Conservation (phyloP, 2,888 invertebrate genomes). For the Chrysolina haemoptera region DNA sequence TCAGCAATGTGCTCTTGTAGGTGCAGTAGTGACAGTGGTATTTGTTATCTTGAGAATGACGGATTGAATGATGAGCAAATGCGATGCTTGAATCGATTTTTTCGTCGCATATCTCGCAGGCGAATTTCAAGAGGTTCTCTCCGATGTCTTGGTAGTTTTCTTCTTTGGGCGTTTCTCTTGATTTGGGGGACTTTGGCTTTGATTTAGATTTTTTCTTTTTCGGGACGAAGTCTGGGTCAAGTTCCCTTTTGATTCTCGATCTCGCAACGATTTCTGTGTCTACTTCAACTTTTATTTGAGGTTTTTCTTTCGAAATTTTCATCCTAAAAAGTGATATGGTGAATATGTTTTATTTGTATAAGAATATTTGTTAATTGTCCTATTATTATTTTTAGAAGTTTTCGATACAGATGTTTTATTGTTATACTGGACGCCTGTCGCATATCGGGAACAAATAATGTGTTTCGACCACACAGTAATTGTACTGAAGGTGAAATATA, state of each 20-base stretch:
- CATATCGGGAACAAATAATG: too few species aligned
- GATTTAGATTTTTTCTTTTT: constrained; percentile 16
- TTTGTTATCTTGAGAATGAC: constrained; percentile 60
- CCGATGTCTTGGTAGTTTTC: constrained; percentile 44
- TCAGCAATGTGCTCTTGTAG: constrained; percentile 55
- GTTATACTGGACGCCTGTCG: too few species aligned
- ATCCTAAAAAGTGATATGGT: constrained; percentile 40
- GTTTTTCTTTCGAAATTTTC: constrained; percentile 15
- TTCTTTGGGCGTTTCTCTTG: constrained; percentile 19
- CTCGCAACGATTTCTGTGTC: constrained; percentile 26
- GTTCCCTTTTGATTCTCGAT: constrained; percentile 25
- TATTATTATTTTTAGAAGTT: not conserved
- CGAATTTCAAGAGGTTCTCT: constrained; percentile 60
- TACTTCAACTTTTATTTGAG: constrained; percentile 16
- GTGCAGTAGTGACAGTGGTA: constrained; percentile 64
- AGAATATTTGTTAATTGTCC: not conserved
- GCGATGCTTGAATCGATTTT: constrained; percentile 67
- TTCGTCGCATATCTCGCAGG: constrained; percentile 73
- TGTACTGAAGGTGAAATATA: too few species aligned
- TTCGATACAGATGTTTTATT: too few species aligned
- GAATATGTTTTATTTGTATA: constrained; percentile 26
- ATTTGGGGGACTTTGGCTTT: not conserved
- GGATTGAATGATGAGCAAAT: constrained; percentile 63
- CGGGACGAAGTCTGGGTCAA: constrained; percentile 29
- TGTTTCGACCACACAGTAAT: too few species aligned